These are phyloP conservation scores for Coelopa frigida DNA, from an alignment of 1,140 invertebrate genomes.

Conservation along the genomic window DNA sequence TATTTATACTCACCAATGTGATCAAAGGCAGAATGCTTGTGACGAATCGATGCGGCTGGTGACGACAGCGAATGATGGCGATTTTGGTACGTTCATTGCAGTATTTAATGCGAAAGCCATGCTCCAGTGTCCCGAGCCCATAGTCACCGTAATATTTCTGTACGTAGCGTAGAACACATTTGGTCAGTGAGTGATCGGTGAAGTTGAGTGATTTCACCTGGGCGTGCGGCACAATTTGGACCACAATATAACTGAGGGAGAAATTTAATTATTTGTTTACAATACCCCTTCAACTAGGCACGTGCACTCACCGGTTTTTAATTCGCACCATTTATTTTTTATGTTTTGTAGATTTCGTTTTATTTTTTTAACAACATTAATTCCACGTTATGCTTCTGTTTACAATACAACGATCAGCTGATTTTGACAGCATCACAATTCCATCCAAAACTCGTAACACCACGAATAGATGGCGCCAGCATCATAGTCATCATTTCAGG, in stretches of 20 bases:
- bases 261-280: conserved; percentile 16
- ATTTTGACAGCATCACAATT: too few relatives aligned
- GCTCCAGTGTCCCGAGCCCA: conserved; percentile 57
- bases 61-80: conserved; percentile 59
- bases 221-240: conserved; percentile 50
- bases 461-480: too few relatives aligned
- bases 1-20: conserved; percentile 35
- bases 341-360: too few relatives aligned
- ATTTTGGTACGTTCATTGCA: conserved; percentile 67
- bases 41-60: conserved; percentile 65
- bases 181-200: conserved; percentile 51
- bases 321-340: conserved; percentile 65
- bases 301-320: conserved; percentile 55
- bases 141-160: conserved; percentile 66
- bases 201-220: conserved; percentile 49
- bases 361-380: neutral
- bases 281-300: conserved; percentile 6
- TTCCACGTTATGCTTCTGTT: neutral
- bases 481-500: too few relatives aligned
- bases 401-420: too few relatives aligned
- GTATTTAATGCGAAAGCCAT: conserved; percentile 68
- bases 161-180: conserved; percentile 54
- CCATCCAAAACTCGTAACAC: too few relatives aligned
- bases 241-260: conserved; percentile 54
- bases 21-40: conserved; percentile 59